phyloP scores from a whole-genome alignment of 2,797 vertebrate species.

The Coregonus sp. region DNA sequence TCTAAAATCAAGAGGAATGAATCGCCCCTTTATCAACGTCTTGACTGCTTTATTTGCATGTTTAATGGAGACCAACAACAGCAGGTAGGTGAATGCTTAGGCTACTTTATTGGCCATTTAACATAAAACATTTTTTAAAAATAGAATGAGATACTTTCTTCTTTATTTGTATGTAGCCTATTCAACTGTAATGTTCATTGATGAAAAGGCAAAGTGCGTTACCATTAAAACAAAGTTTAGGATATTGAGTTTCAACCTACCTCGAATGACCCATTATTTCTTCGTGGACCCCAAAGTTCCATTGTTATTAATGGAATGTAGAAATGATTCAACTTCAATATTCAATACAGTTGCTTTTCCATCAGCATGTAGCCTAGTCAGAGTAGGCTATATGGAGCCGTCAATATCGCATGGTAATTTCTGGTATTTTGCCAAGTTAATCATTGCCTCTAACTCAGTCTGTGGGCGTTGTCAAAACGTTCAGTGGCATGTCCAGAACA shows the following conservation, averaged over 20 bases:
- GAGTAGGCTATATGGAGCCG: too few relatives aligned
- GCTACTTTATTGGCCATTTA: constrained; percentile 3
- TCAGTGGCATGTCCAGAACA: too few relatives aligned
- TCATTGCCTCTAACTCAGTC: neutral
- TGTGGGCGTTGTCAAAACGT: constrained; percentile 3
- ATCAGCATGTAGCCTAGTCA: too few relatives aligned
- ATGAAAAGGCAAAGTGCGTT: neutral
- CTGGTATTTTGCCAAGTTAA: neutral
- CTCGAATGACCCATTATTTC: neutral
- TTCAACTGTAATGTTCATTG: neutral
- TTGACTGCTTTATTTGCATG: constrained; percentile 91
- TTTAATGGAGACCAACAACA: constrained; percentile 88
- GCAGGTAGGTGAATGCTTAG: constrained; percentile 82
- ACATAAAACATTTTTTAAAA: neutral
- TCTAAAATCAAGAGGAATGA: constrained; percentile 92
- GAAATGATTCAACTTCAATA: neutral
- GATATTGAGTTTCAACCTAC: neutral
- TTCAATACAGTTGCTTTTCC: neutral
- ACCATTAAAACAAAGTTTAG: constrained; percentile 2
- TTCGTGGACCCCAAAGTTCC: neutral
- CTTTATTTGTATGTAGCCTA: neutral
- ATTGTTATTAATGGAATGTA: neutral
- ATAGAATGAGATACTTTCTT: neutral
- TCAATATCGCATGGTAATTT: too few relatives aligned
- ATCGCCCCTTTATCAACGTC: constrained; percentile 87